Conservation (phyloP, 2,797 vertebrate genomes). For the Hippopotamyrus pictus region DNA sequence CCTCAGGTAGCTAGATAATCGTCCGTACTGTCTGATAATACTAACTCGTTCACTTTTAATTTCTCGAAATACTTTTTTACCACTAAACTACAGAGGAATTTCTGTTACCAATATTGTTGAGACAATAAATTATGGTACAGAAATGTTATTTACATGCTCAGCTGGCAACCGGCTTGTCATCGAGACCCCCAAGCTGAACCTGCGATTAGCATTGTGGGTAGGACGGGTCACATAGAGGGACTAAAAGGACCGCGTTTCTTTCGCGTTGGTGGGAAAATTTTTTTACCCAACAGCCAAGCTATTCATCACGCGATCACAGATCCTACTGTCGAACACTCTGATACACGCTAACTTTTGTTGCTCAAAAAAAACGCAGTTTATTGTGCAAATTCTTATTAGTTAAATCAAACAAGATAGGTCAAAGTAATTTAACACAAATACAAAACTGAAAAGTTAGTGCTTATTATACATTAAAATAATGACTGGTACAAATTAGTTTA, state of each 20-base stretch:
- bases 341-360: background rate
- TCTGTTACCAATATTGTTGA: background rate
- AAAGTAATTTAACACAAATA: background rate
- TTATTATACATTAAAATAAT: background rate
- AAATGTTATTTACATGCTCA: background rate
- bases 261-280: background rate
- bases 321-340: background rate
- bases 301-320: background rate
- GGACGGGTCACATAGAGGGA: slow-evolving; percentile 33
- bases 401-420: background rate
- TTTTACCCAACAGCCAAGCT: background rate
- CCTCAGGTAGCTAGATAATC: background rate
- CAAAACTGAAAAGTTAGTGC: background rate
- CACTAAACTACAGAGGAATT: background rate
- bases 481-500: background rate
- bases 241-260: slow-evolving; percentile 25
- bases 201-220: background rate
- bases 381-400: slow-evolving; percentile 18
- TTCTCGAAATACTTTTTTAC: background rate
- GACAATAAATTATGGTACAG: background rate
- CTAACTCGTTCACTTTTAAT: background rate
- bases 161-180: background rate
- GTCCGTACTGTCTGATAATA: background rate
- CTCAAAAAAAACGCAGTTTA: background rate
- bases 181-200: background rate